Conservation (phyloP, 1,140 invertebrate species). For the Tenebrio molitor region DNA sequence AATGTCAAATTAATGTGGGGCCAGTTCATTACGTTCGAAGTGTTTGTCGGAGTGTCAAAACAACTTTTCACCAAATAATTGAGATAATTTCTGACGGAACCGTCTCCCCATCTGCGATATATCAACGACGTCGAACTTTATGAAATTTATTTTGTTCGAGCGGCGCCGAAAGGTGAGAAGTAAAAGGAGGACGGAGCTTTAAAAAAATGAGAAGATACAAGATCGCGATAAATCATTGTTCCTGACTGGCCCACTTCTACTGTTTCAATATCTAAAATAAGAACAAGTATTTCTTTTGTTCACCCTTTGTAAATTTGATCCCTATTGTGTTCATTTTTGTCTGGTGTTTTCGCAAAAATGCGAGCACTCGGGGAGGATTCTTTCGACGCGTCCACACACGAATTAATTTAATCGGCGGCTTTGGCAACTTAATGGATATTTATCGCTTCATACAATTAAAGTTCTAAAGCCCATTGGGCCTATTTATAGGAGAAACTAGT, state of each 20-base stretch:
- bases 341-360: background rate
- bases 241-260: slow-evolving; percentile 42
- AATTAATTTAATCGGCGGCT: slow-evolving; percentile 23
- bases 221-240: slow-evolving; percentile 41
- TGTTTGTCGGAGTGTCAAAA: background rate
- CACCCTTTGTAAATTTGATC: slow-evolving; percentile 36
- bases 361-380: background rate
- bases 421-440: slow-evolving; percentile 30
- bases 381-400: background rate
- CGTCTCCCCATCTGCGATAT: background rate
- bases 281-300: slow-evolving; percentile 42
- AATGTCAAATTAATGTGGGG: background rate
- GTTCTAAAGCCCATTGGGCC: slow-evolving; percentile 24
- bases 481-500: slow-evolving; percentile 39
- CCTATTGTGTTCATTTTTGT: slow-evolving; percentile 27
- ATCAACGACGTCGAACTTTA: background rate
- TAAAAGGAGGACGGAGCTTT: background rate
- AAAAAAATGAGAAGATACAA: slow-evolving; percentile 14
- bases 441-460: slow-evolving; percentile 19
- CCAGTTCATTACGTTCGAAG: slow-evolving; percentile 1
- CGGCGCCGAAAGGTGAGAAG: background rate
- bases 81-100: slow-evolving; percentile 5
- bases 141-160: background rate
- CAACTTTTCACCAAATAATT: background rate
- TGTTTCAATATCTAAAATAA: slow-evolving; percentile 41